Base-by-base conservation (phyloP, 1,140 invertebrate genomes). In the Sinonovacula constricta region DNA sequence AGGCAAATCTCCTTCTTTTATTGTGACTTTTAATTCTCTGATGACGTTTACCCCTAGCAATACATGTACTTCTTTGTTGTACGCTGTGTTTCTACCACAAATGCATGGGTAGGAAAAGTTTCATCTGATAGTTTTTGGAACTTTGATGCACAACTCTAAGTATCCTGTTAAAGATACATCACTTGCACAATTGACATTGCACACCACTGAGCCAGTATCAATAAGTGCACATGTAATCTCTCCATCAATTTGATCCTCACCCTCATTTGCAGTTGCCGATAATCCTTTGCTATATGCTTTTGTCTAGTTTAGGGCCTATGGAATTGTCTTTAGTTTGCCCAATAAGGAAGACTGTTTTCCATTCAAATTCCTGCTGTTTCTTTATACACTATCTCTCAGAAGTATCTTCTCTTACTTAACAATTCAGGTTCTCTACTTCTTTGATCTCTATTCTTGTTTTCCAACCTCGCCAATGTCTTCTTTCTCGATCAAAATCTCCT, bases 161-260 rank as follows among this genome's bases (percentile, higher is more conserved):
- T 63, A 63, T 2, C 60, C 60, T 51, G 65, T 36, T 2, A 67
- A 7, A 10, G 7, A 18, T 3, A 12, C 3, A 51, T 49, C 65
- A 49, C 24, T 53, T 14, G 45, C 65, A 31, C 65, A 4, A 22
- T 2, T 51, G 14, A 49, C 18, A 4, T 67, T 67, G n/a, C 4
- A 51, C 7, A 67, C 22, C 65, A 67, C 53, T 7, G 65, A 67
- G 1, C 65, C 65, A 10, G 39, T 67, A 36, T 66, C 34, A 39
- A 66, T 66, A n/a, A 66, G 49, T 18, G 5, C 26, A n/a, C 22
- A n/a, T 5, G 26, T 28, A 12, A 4, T 3, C 4, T 66, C 28
- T 49, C 24, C 63, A 7, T 39, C 34, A 4, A 39, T 18, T 49
- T n/a, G n/a, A n/a, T 39, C 49, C n/a, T 14, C 33, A 39, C 10